Base-by-base conservation (phyloP, 2,113 vertebrate genomes). In the Trogon melanurus region DNA sequence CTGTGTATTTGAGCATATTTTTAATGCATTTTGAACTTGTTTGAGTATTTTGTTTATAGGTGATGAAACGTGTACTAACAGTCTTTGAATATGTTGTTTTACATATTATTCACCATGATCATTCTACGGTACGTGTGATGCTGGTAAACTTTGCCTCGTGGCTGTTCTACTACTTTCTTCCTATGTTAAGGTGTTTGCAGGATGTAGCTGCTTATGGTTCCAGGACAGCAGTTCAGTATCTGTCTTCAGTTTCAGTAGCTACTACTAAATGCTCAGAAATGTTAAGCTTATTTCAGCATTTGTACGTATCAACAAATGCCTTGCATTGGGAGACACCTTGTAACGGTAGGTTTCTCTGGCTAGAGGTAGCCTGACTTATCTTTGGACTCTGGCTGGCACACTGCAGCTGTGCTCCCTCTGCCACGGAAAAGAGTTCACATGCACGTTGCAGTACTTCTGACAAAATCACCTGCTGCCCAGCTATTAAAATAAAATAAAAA, bases 321-420 rank as follows among this genome's bases (percentile, higher is more conserved):
- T 54, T 84, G 85, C 13, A 36, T 1, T 48, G 22, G 53, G 27
- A 84, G n/a, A 54, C 11, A 20, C 0, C 0, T 13, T 54, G 27
- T 44, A 45, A 32, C 13, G 34, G 18, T 16, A 41, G n/a, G 2
- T 47, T 64, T 56, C 38, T 75, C 17, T 71, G 56, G 16, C 23
- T 54, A 62, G 9, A 57, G 27, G 53, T 34, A 45, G 6, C 18
- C 18, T 57, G 17, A 32, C 16, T 66, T 57, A 4, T 14, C 50
- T 70, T 62, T 65, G 69, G n/a, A 74, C 62, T 62, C n/a, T 18
- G 25, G 6, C 51, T 71, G 23, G 7, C 8, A 6, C 38, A 36
- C 19, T 60, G 17, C 58, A 36, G 29, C 57, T 44, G 21, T 26
- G 34, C 69, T 80, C 25, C 15, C 13, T 69, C 22, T 85, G 38